phyloP scores from a whole-genome alignment of 2,797 vertebrate species.

The Glossophaga mutica region DNA sequence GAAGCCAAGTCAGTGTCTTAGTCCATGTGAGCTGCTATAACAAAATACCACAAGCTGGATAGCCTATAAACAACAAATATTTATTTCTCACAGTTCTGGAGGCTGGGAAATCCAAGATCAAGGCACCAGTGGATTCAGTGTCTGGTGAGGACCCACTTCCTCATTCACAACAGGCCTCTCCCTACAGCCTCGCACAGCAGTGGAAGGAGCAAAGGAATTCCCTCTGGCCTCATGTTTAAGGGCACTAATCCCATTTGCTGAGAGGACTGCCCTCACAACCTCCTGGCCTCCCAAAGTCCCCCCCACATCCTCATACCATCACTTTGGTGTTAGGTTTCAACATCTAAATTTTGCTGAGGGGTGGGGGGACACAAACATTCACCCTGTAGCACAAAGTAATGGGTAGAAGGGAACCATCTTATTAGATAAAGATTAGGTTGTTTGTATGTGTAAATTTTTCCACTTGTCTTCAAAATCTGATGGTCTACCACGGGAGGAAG shows the following conservation, averaged over 20 bases:
- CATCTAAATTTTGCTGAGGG: neutral
- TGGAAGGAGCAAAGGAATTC: neutral
- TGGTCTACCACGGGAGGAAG: neutral
- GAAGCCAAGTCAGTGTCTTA: neutral
- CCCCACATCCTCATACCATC: neutral
- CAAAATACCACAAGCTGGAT: neutral
- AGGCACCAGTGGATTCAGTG: neutral
- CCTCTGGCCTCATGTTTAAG: neutral
- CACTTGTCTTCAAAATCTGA: constrained; percentile 23
- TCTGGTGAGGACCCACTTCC: neutral
- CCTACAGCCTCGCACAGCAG: neutral
- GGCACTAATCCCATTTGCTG: neutral
- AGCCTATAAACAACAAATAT: neutral
- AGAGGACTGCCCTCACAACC: neutral
- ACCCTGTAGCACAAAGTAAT: neutral
- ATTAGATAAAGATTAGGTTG: neutral
- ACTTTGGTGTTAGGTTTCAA: neutral
- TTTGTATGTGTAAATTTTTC: neutral
- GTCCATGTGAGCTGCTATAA: neutral
- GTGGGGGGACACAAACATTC: neutral
- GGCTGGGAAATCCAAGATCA: neutral
- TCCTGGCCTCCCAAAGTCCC: neutral
- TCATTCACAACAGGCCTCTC: neutral
- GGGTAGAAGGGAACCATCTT: neutral
- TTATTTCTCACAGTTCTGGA: neutral